phyloP scores from a whole-genome alignment of 2,113 vertebrate species.

The Archilochus colubris region DNA sequence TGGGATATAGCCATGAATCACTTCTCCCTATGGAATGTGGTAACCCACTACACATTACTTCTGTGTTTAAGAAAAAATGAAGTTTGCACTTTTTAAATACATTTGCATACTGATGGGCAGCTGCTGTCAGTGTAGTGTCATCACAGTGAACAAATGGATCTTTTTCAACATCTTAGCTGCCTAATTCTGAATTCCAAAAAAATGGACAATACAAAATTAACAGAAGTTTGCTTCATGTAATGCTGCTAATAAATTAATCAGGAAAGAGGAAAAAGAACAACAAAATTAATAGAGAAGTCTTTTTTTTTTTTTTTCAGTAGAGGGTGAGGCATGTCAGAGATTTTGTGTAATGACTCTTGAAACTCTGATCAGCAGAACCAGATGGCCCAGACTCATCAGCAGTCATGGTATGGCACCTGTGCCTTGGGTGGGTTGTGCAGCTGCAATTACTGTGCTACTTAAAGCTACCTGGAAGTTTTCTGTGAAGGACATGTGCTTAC shows the following conservation, averaged over 20 bases:
- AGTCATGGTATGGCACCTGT: accelerated
- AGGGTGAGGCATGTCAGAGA: not conserved
- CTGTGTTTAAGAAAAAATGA: not conserved
- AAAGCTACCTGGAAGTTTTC: not conserved
- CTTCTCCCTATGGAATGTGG: not conserved
- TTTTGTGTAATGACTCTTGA: not conserved
- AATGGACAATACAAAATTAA: not conserved
- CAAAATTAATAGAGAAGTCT: not conserved
- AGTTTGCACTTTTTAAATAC: not conserved
- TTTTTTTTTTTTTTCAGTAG: not conserved
- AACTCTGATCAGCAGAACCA: not conserved
- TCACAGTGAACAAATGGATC: not conserved
- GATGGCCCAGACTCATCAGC: not conserved
- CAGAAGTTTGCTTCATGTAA: not conserved
- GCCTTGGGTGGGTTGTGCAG: not conserved
- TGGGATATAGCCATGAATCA: not conserved
- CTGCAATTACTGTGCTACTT: not conserved
- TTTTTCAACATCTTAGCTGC: not conserved
- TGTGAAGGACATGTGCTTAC: not conserved
- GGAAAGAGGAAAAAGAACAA: not conserved
- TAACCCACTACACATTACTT: not conserved
- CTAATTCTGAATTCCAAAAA: not conserved
- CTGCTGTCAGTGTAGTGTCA: not conserved
- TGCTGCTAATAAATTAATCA: not conserved
- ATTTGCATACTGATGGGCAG: not conserved